Base-by-base conservation (phyloP, 2,797 vertebrate genomes). In the Danio tinwini region DNA sequence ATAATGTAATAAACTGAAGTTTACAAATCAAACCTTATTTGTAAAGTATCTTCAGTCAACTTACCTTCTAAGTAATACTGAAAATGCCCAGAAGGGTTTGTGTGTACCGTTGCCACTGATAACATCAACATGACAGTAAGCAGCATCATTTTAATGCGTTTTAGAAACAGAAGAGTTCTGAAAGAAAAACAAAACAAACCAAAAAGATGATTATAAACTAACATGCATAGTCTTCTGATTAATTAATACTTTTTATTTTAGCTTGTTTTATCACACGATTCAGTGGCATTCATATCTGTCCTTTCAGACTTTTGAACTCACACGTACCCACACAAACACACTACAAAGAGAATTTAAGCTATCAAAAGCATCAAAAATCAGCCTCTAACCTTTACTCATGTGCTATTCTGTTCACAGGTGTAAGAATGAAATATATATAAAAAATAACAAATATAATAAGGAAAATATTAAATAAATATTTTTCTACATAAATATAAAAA, bases 61-160 rank as follows among this genome's bases (percentile, higher is more conserved):
- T 50, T 85, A 86, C 86, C 58, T 81, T 82, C 7, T 65, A 42
- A 8, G 79, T 76, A 67, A 14, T 65, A 78, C 84, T 58, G 84
- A 42, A 81, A 44, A 74, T 21, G 84, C 65, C 40, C 61, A 63
- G 53, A 86, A 58, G 76, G 73, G 59, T 72, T 73, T 4, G 83
- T 74, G 56, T 91, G 80, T 83, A 81, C 84, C 50, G 87, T 83
- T 29, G 81, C 79, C 50, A 85, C 72, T 55, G 84, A 82, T 53
- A 91, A 82, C 81, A 94, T 69, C 59, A 91, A 55, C 56, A 91
- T 72, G 21, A 92, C 50, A 39, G 81, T 56, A 53, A 93, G 65
- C 56, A 82, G 82, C 14, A 86, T 76, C 87, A 91, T 87, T 49
- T 82, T 58, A 58, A 14, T 6, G 49, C 71, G 10, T n/a, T 40